phyloP scores from a whole-genome alignment of 2,113 vertebrate genomes.

The Brienomyrus brachyistius region DNA sequence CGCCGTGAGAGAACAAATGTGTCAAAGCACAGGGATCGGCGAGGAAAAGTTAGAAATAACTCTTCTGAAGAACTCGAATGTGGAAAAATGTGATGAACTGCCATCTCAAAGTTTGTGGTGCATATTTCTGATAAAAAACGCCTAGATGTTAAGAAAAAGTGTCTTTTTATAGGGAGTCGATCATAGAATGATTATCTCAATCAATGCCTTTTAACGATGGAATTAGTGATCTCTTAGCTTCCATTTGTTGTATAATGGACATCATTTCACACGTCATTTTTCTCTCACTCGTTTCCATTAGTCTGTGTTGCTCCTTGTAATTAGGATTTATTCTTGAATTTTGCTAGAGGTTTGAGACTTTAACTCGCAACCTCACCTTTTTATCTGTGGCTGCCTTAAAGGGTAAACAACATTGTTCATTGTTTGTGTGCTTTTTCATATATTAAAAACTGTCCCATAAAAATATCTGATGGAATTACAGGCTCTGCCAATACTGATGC shows the following conservation, averaged over 20 bases:
- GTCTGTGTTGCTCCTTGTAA: not conserved
- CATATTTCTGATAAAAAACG: not conserved
- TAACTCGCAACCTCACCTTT: not conserved
- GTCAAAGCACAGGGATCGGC: not conserved
- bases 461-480: not conserved
- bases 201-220: not conserved
- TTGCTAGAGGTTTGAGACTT: not conserved
- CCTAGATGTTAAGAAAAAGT: not conserved
- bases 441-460: not conserved
- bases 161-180: not conserved
- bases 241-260: not conserved
- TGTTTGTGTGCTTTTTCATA: not conserved
- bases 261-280: not conserved
- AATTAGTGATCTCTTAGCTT: not conserved
- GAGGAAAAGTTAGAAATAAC: not conserved
- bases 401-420: conserved; percentile 8
- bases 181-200: not conserved
- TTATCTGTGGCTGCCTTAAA: not conserved
- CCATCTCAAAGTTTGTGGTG: not conserved
- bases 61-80: not conserved
- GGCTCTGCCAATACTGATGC: not conserved
- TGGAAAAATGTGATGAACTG: not conserved
- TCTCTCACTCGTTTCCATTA: not conserved
- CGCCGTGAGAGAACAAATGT: not conserved
- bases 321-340: not conserved